These are phyloP conservation scores for Apis cerana DNA, from an alignment of 1,140 invertebrate genomes.

Conservation along the genomic window DNA sequence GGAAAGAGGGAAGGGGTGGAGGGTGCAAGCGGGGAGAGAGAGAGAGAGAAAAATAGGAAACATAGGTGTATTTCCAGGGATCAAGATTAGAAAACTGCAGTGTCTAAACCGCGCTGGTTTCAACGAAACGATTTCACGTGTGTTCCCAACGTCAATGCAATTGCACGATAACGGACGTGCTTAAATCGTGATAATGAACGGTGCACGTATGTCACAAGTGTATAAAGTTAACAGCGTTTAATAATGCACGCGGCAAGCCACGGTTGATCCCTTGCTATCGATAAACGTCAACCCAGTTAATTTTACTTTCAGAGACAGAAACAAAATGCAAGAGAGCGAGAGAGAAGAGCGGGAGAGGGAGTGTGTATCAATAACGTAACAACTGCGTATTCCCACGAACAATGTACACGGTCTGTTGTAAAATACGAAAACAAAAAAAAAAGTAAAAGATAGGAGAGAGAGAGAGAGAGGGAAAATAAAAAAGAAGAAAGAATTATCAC, in stretches of 20 bases:
- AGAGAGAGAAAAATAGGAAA: background rate
- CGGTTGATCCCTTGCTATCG: conserved; percentile 49
- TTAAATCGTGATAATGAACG: conserved; percentile 63
- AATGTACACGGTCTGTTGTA: conserved; percentile 2
- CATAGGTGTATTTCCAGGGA: conserved; percentile 50
- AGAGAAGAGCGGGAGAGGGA: background rate
- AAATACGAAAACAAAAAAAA: background rate
- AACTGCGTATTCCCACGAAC: conserved; percentile 60
- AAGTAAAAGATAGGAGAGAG: background rate
- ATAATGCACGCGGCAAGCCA: conserved; percentile 50
- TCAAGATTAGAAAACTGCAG: conserved; percentile 49
- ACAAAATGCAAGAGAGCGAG: background rate
- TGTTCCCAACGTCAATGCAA: conserved; percentile 46
- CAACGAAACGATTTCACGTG: conserved; percentile 42
- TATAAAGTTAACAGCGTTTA: conserved; percentile 66
- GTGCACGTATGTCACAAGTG: conserved; percentile 56
- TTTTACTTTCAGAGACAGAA: conserved; percentile 48
- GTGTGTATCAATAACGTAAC: conserved; percentile 64
- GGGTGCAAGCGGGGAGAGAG: background rate
- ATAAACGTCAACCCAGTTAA: conserved; percentile 62
- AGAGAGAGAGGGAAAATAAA: background rate
- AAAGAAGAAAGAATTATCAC: conserved; percentile 19
- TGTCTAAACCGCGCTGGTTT: conserved; percentile 56
- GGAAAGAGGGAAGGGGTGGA: background rate
- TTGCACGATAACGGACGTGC: conserved; percentile 48